These are phyloP conservation scores for Gonatopus flavifemur DNA, from an alignment of 1,140 invertebrate species.

Conservation along the genomic window DNA sequence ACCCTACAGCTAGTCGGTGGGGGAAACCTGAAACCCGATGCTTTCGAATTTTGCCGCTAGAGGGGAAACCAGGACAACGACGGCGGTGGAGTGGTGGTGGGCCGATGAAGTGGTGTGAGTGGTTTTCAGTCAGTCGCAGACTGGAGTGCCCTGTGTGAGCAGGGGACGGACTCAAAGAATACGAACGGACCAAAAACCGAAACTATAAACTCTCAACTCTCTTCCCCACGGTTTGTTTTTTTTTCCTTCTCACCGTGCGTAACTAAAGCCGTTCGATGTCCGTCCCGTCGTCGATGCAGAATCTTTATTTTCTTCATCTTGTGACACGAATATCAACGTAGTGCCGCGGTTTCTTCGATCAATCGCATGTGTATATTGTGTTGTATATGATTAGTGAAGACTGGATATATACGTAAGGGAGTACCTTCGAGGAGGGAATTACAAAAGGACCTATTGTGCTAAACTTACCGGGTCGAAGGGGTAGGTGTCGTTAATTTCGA, in stretches of 20 bases:
- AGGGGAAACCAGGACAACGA: conserved; percentile 47
- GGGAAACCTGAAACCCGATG: conserved; percentile 23
- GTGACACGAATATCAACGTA: too few species aligned
- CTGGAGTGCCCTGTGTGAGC: conserved; percentile 58
- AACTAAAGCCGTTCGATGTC: conserved; percentile 13
- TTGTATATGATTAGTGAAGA: too few species aligned
- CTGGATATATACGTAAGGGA: too few species aligned
- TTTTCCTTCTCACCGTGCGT: background rate
- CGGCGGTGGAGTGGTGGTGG: conserved; percentile 42
- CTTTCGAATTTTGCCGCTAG: conserved; percentile 48
- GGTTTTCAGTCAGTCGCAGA: conserved; percentile 56
- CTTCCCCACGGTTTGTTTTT: conserved; percentile 20
- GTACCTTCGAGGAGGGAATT: too few species aligned
- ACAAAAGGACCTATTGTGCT: too few species aligned
- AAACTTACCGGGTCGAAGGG: too few species aligned
- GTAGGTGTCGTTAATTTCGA: background rate
- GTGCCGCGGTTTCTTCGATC: background rate
- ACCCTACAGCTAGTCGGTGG: conserved; percentile 25
- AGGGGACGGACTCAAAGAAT: conserved; percentile 54
- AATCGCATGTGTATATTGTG: too few species aligned
- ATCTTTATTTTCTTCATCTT: too few species aligned
- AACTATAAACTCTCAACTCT: conserved; percentile 31
- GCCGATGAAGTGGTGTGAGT: conserved; percentile 57
- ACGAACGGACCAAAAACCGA: conserved; percentile 33
- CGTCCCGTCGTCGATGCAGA: conserved; percentile 17